A percentile compares a stretch with the other conserved stretches of the same genome.
These are phyloP conservation scores for Pterocles orientalis DNA, from an alignment of 2,113 vertebrate species.

Conservation along the genomic window DNA sequence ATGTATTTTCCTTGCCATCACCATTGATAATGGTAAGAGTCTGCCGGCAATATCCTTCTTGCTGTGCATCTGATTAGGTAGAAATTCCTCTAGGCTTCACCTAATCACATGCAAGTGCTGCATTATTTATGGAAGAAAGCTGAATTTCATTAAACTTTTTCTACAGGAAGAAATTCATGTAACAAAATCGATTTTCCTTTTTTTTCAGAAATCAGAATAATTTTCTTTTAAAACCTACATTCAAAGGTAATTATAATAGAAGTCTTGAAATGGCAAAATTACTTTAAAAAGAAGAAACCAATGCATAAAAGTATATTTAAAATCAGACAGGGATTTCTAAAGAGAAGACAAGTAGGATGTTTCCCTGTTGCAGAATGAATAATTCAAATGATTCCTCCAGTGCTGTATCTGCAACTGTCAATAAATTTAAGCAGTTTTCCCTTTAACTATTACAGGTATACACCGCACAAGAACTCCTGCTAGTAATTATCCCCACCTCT, in stretches of 20 bases:
- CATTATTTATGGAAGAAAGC: slow-evolving; percentile 76
- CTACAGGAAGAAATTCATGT: slow-evolving; percentile 22
- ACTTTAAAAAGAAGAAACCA: not conserved
- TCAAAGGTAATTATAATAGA: slow-evolving; percentile 18
- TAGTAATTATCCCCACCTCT: slow-evolving; percentile 27
- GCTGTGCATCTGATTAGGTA: slow-evolving; percentile 52
- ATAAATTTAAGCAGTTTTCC: slow-evolving; percentile 55
- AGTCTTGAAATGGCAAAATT: slow-evolving; percentile 37
- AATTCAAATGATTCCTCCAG: slow-evolving; percentile 65
- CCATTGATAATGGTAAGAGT: slow-evolving; percentile 13
- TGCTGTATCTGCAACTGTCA: slow-evolving; percentile 38
- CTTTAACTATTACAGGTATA: slow-evolving; percentile 48
- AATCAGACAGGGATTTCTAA: slow-evolving; percentile 41
- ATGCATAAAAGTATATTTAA: slow-evolving; percentile 21
- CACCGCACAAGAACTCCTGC: slow-evolving; percentile 20
- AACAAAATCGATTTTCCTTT: slow-evolving; percentile 22
- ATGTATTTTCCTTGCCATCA: slow-evolving; percentile 19
- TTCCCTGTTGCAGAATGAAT: slow-evolving; percentile 69
- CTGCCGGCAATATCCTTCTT: slow-evolving; percentile 55
- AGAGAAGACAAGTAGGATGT: slow-evolving; percentile 51
- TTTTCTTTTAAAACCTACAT: slow-evolving; percentile 17
- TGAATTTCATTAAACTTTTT: slow-evolving; percentile 69
- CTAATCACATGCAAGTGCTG: slow-evolving; percentile 64
- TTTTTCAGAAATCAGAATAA: slow-evolving; percentile 29
- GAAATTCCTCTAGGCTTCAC: slow-evolving; percentile 63